Percentiles rank a stretch among this genome's conserved stretches.
Evolutionary conservation across 2,113 vertebrate species (phyloP).

Genomic region (Brachirus orientalis): DNA sequence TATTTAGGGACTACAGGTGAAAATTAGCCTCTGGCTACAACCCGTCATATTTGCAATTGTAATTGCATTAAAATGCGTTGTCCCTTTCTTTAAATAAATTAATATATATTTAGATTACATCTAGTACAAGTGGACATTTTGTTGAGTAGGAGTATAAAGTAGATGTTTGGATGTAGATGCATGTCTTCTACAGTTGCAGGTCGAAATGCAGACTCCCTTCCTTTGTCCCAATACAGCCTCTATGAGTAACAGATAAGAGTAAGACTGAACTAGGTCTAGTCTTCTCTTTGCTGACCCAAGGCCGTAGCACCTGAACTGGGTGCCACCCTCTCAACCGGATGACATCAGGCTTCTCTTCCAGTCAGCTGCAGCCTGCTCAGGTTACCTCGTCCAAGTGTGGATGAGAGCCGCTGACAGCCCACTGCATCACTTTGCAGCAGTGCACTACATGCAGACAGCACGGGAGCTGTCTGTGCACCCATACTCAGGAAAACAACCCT

Average conservation of each 20-base stretch:
- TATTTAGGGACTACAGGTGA: too few species aligned
- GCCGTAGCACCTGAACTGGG: not conserved
- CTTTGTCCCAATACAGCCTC: too few species aligned
- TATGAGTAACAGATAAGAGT: not conserved
- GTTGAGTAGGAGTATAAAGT: too few species aligned
- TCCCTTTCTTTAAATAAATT: too few species aligned
- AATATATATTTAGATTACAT: too few species aligned
- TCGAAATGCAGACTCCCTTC: not conserved
- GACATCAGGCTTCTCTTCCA: conserved; percentile 61
- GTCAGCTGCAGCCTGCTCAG: conserved; percentile 58
- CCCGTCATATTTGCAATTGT: too few species aligned
- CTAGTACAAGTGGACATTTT: too few species aligned
- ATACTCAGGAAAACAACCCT: conserved; percentile 62
- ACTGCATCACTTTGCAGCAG: conserved; percentile 81
- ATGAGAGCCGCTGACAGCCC: conserved; percentile 55
- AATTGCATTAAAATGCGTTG: too few species aligned
- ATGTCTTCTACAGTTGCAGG: not conserved
- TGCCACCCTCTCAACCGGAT: conserved; percentile 43
- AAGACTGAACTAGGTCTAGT: conserved; percentile 6
- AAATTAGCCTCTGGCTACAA: too few species aligned
- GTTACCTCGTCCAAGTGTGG: conserved; percentile 64
- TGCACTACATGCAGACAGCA: conserved; percentile 39
- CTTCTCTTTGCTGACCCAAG: conserved; percentile 20
- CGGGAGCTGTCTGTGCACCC: conserved; percentile 47
- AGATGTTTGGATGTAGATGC: not conserved